These are phyloP conservation scores for Poeciliopsis retropinna DNA, from an alignment of 2,113 vertebrate species.

Conservation along the genomic window DNA sequence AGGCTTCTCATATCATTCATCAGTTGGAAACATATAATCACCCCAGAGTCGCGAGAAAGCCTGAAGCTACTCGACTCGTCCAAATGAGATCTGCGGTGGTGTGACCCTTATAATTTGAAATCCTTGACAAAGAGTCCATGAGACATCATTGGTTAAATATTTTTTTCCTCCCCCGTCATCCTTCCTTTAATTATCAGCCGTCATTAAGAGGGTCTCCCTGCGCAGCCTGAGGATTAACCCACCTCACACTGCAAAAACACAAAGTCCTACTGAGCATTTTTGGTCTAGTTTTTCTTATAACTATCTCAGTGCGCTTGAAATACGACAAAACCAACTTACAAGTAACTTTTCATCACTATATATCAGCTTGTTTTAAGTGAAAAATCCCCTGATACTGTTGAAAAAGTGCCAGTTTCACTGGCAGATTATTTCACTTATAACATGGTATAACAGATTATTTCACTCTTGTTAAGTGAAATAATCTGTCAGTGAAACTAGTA, in stretches of 20 bases:
- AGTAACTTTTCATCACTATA: no score
- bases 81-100: background rate
- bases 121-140: conserved; percentile 37
- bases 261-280: no score
- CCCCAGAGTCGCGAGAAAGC: conserved; percentile 29
- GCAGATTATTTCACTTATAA: no score
- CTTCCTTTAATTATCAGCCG: conserved; percentile 33
- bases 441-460: no score
- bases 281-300: no score
- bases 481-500: no score
- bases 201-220: conserved; percentile 34
- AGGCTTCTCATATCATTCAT: conserved; percentile 20
- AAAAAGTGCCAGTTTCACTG: no score
- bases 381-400: no score
- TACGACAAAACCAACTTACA: no score
- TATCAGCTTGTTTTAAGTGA: no score
- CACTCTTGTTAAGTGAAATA: no score
- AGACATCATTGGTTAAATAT: background rate
- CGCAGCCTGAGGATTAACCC: conserved; percentile 54
- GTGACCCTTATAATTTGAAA: background rate
- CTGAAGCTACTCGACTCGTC: conserved; percentile 15
- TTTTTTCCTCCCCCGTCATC: background rate
- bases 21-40: conserved; percentile 32
- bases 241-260: conserved; percentile 6
- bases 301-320: no score